Conservation (phyloP, 1,140 invertebrate genomes). For the Drosophila nigromelanica region DNA sequence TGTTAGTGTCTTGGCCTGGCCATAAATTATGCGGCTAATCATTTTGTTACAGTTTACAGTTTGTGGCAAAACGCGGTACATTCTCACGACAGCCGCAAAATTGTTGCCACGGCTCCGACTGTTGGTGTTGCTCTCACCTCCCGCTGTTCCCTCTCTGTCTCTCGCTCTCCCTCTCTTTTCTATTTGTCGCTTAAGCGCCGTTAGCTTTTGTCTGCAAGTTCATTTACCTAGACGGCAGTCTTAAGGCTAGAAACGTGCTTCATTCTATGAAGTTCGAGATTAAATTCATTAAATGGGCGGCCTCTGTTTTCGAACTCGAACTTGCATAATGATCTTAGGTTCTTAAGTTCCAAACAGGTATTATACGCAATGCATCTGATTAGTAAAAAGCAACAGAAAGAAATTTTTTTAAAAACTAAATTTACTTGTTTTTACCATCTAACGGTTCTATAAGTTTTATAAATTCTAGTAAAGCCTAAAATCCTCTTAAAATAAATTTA, state of each 20-base stretch:
- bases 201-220: slow-evolving; percentile 73
- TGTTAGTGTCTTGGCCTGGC: slow-evolving; percentile 53
- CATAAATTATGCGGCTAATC: slow-evolving; percentile 78
- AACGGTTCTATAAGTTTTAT: no score
- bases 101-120: slow-evolving; percentile 19
- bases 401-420: no score
- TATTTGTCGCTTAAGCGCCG: slow-evolving; percentile 54
- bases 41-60: slow-evolving; percentile 74
- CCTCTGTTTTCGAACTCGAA: slow-evolving; percentile 1
- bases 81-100: slow-evolving; percentile 62
- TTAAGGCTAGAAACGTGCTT: slow-evolving; percentile 56
- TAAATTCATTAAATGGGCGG: slow-evolving; percentile 48
- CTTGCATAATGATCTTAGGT: slow-evolving; percentile 18
- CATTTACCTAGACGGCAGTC: slow-evolving; percentile 62
- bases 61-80: slow-evolving; percentile 29
- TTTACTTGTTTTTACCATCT: no score
- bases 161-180: slow-evolving; percentile 1
- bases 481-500: not conserved
- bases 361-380: not conserved
- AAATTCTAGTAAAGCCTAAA: no score
- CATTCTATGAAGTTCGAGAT: slow-evolving; percentile 42
- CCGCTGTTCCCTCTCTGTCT: not conserved
- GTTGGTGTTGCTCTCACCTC: not conserved
- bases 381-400: not conserved
- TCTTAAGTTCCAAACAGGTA: slow-evolving; percentile 8